phyloP scores from a whole-genome alignment of 2,113 vertebrate species.

The Litocranius walleri region DNA sequence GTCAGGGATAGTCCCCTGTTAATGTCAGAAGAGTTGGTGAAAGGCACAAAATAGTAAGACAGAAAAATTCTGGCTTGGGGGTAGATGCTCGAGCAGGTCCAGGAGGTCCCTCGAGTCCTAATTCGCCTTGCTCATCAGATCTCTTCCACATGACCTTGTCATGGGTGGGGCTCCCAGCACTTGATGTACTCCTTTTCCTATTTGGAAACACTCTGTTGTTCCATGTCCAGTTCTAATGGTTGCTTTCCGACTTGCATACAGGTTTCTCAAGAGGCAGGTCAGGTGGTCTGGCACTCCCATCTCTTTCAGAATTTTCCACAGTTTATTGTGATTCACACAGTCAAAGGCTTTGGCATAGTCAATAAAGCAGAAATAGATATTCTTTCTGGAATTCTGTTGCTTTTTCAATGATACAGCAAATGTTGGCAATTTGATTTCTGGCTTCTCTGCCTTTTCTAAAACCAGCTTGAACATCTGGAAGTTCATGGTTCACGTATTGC shows the following conservation, averaged over 20 bases:
- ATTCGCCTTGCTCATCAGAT: no score
- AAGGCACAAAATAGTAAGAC: no score
- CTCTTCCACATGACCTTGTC: no score
- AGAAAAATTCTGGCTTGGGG: no score
- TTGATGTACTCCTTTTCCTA: background rate
- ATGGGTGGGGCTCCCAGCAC: no score
- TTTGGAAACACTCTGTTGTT: background rate
- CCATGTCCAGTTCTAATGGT: background rate
- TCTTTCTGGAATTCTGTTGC: background rate
- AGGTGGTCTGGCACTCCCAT: background rate
- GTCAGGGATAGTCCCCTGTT: no score
- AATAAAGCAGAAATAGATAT: background rate
- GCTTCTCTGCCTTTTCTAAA: background rate
- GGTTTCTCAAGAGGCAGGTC: background rate
- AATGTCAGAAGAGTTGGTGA: no score
- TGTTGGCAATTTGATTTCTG: background rate
- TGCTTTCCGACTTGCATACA: background rate
- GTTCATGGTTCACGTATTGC: fast-evolving
- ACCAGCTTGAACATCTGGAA: background rate
- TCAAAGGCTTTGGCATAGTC: background rate
- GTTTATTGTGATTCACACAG: background rate
- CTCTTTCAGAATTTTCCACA: background rate
- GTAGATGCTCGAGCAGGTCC: no score
- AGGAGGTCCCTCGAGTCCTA: no score
- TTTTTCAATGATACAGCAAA: background rate